Conservation (phyloP, 2,113 vertebrate species). For the Pandion haliaetus region DNA sequence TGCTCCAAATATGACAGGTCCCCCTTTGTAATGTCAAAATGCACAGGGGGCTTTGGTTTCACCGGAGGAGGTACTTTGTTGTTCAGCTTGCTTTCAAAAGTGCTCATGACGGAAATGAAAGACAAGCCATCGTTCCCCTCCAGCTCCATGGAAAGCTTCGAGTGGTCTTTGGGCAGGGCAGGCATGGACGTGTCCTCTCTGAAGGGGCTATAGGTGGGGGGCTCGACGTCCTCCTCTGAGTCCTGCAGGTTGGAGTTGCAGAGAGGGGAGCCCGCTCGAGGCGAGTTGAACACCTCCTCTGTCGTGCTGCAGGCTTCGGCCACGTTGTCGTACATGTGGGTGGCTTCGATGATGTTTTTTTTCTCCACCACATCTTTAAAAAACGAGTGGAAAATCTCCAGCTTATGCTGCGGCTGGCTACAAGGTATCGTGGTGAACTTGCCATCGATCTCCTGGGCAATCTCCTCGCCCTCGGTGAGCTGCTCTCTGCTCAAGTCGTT, state of each 20-base stretch:
- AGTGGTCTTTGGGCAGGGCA: constrained; percentile 77
- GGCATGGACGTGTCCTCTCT: constrained; percentile 79
- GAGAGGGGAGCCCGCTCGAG: constrained; percentile 88
- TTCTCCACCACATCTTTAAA: constrained; percentile 92
- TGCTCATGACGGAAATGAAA: constrained; percentile 81
- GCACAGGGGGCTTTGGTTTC: constrained; percentile 90
- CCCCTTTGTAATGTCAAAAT: constrained; percentile 86
- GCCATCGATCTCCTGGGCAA: constrained; percentile 92
- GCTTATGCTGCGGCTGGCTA: constrained; percentile 83
- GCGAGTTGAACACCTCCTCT: constrained; percentile 87
- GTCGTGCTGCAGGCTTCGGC: constrained; percentile 88
- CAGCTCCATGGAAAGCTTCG: constrained; percentile 84
- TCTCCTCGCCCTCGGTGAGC: constrained; percentile 88
- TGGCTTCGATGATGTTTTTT: constrained; percentile 88
- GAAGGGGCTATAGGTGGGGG: constrained; percentile 75
- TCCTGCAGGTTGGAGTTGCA: constrained; percentile 86
- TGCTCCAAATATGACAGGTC: constrained; percentile 84
- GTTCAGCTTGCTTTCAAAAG: constrained; percentile 89
- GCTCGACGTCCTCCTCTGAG: constrained; percentile 89
- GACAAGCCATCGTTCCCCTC: constrained; percentile 85
- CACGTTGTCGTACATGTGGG: constrained; percentile 92
- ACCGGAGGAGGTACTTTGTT: constrained; percentile 91
- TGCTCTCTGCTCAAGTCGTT: constrained; percentile 86
- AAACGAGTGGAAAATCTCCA: constrained; percentile 89
- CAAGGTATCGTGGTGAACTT: constrained; percentile 82